phyloP scores from a whole-genome alignment of 2,797 vertebrate genomes.

The Pampus argenteus region DNA sequence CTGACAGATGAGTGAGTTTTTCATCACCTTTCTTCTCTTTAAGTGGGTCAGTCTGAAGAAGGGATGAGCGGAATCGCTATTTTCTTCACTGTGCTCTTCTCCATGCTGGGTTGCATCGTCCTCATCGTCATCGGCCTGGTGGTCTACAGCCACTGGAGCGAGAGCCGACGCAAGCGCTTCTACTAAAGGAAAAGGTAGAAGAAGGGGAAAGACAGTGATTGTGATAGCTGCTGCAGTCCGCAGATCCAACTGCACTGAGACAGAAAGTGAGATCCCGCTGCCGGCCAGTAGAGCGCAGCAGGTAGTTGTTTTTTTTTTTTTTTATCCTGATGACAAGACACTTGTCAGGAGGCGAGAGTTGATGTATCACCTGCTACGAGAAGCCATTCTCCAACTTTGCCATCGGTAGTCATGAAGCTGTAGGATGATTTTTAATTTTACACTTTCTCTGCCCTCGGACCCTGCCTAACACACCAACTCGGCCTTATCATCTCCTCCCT shows the following conservation, averaged over 20 bases:
- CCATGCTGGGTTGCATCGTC: constrained; percentile 91
- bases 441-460: background rate
- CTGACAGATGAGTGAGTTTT: background rate
- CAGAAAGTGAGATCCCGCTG: constrained; percentile 21
- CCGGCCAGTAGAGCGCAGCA: constrained; percentile 14
- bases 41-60: constrained; percentile 82
- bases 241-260: constrained; percentile 26
- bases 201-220: background rate
- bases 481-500: constrained; percentile 66
- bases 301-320: no score
- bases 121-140: constrained; percentile 91
- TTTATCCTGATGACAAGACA: constrained; percentile 18
- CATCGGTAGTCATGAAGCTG: constrained; percentile 32
- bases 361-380: constrained; percentile 17
- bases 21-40: background rate
- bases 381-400: constrained; percentile 35
- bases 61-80: constrained; percentile 90
- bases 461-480: constrained; percentile 46
- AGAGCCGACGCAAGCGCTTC: constrained; percentile 94
- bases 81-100: constrained; percentile 94
- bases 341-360: constrained; percentile 17
- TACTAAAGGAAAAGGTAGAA: constrained; percentile 86
- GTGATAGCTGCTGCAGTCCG: background rate
- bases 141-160: constrained; percentile 94
- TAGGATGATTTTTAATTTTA: constrained; percentile 16